Evolutionary conservation across 2,888 invertebrate genomes (phyloP), one percentile per base, ranked within the genome.

Genomic region (Lacanobia oleracea): DNA sequence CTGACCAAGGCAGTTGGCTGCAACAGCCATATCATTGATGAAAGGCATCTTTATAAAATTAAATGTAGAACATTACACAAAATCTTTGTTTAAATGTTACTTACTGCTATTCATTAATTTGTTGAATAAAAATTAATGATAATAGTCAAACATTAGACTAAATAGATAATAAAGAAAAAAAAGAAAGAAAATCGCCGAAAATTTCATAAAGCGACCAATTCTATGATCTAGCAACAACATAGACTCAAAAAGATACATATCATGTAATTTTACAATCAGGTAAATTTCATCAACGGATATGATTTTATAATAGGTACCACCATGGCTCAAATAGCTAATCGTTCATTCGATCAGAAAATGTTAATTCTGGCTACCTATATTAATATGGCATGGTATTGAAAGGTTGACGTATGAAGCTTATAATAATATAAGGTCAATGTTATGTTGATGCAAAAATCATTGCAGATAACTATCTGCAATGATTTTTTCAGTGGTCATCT

Each of bases 211-310:
- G n/a, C 37, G 33, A 37, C 40, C 21, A 40, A 59, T 21, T 16
- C 21, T 8, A 21, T 21, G 16, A 4, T 59, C 59, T 59, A 59
- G 8, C 27, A 40, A 59, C 16, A 2, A 8, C 59, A 21, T 59
- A 8, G 9, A 2, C 14, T 6, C 21, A 12, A 40, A 43, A 12
- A 62, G 8, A 43, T 62, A 45, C 45, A 12, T 6, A 65, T n/a
- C n/a, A 57, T 12, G 10, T 21, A 45, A 66, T 48, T 53, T 40
- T 3, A 10, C 43, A 48, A 78, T 45, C 43, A 63, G 45, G 12
- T 33, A 48, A 57, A 56, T 64, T 27, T 14, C 43, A 75, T 74
- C 60, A 60, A 56, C 43, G 12, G 21, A 16, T n/a, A n/a, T 48
- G 2, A 21, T 72, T 54, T 54, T n/a, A 50, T 33, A 50, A 9